Evolutionary conservation across 1,140 invertebrate genomes (phyloP).

Genomic region (Caenorhabditis elegans): DNA sequence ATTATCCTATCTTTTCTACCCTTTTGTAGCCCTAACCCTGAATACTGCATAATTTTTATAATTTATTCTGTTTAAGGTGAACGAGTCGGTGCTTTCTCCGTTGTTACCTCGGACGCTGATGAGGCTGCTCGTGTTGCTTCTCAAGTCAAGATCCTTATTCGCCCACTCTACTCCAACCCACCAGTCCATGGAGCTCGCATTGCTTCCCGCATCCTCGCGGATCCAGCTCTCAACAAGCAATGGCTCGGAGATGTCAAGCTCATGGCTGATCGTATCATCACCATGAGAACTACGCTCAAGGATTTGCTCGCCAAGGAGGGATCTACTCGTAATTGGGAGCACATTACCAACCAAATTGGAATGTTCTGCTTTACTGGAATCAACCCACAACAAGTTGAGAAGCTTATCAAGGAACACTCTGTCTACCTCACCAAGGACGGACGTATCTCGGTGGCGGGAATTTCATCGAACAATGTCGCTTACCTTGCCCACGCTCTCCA

Average conservation of each 20-base stretch:
- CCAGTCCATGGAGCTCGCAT: conserved; percentile 90
- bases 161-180: conserved; percentile 96
- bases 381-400: conserved; percentile 83
- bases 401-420: conserved; percentile 86
- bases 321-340: conserved; percentile 82
- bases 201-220: conserved; percentile 80
- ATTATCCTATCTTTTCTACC: no score
- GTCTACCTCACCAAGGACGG: conserved; percentile 98
- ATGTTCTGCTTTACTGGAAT: conserved; percentile 99
- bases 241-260: conserved; percentile 90
- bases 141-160: conserved; percentile 91
- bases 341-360: conserved; percentile 98
- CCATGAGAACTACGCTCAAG: conserved; percentile 78
- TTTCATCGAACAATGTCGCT: conserved; percentile 90
- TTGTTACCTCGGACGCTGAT: conserved; percentile 79
- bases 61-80: conserved; percentile 71
- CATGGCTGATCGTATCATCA: conserved; percentile 97
- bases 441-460: conserved; percentile 94
- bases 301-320: conserved; percentile 82
- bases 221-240: conserved; percentile 74
- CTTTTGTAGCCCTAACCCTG: no score
- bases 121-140: conserved; percentile 84
- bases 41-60: no score
- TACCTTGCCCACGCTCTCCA: conserved; percentile 76
- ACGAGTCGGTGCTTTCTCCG: conserved; percentile 84